A percentile compares a stretch with the other conserved stretches of the same genome.
Conservation (phyloP, 1,140 invertebrate species). For the Lordiphosa clarofinis region DNA sequence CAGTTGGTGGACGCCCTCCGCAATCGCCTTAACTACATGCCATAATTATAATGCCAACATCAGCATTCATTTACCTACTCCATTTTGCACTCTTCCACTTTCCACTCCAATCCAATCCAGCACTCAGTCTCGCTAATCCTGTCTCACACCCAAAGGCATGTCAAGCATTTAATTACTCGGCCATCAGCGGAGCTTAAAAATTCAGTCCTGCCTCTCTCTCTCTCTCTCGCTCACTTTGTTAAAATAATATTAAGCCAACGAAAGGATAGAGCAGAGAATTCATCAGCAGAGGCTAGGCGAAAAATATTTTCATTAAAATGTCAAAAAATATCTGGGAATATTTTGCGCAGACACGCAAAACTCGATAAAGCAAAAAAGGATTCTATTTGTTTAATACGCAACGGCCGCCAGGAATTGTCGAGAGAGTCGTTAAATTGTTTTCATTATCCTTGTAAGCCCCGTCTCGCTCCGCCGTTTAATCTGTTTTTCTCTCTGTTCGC, state of each 20-base stretch:
- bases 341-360: conserved; percentile 69
- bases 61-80: conserved; percentile 54
- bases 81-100: neutral
- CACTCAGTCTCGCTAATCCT: conserved; percentile 22
- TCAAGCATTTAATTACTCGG: conserved; percentile 75
- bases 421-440: conserved; percentile 77
- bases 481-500: neutral
- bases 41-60: conserved; percentile 72
- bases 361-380: conserved; percentile 45
- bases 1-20: conserved; percentile 1
- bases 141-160: conserved; percentile 57
- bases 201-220: conserved; percentile 3
- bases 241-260: conserved; percentile 70
- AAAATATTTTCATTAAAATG: conserved; percentile 74
- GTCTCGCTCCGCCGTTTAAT: neutral
- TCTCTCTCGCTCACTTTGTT: conserved; percentile 54
- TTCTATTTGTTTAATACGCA: conserved; percentile 68
- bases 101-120: conserved; percentile 10
- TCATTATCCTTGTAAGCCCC: conserved; percentile 69
- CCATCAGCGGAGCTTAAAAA: conserved; percentile 71
- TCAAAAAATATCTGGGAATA: conserved; percentile 73
- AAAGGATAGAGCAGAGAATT: conserved; percentile 45
- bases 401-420: conserved; percentile 49
- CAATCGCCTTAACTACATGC: conserved; percentile 57
- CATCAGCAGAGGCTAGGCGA: conserved; percentile 45